Conservation (phyloP, 2,113 vertebrate species). For the Plectropomus leopardus region DNA sequence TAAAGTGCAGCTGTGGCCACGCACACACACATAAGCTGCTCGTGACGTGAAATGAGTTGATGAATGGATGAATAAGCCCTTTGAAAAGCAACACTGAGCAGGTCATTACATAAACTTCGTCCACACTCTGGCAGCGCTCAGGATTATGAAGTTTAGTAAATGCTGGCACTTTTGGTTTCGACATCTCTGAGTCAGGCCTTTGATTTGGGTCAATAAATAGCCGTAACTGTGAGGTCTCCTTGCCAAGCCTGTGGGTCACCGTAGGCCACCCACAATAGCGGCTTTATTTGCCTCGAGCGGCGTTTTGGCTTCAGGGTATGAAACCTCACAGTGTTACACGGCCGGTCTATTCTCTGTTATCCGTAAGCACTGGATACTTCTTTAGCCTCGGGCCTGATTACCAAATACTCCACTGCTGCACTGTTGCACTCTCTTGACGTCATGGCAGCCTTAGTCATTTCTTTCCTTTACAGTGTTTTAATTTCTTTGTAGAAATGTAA, state of each 20-base stretch:
- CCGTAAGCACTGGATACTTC: slow-evolving; percentile 64
- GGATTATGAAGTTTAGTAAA: slow-evolving; percentile 69
- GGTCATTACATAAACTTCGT: slow-evolving; percentile 65
- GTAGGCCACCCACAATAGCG: slow-evolving; percentile 82
- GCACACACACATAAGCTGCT: slow-evolving; percentile 31
- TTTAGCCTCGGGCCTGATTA: slow-evolving; percentile 54
- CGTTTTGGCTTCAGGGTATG: slow-evolving; percentile 61
- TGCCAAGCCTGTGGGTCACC: slow-evolving; percentile 78
- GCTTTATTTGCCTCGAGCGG: slow-evolving; percentile 80
- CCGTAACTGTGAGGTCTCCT: slow-evolving; percentile 76
- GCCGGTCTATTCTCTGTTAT: slow-evolving; percentile 58
- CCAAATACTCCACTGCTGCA: slow-evolving; percentile 40
- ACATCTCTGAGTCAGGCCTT: slow-evolving; percentile 69
- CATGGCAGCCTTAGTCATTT: slow-evolving; percentile 42
- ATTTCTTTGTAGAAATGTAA: too few species aligned
- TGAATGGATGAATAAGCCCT: slow-evolving; percentile 64
- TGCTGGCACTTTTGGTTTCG: slow-evolving; percentile 58
- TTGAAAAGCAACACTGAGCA: slow-evolving; percentile 49
- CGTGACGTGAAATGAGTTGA: slow-evolving; percentile 40
- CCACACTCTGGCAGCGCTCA: slow-evolving; percentile 44
- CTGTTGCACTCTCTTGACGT: slow-evolving; percentile 41
- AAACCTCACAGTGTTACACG: slow-evolving; percentile 70
- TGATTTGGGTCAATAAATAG: slow-evolving; percentile 80
- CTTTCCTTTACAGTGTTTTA: background rate
- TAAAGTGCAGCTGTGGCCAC: slow-evolving; percentile 51